A percentile compares a stretch with the other conserved stretches of the same genome.
phyloP scores from a whole-genome alignment of 37 sponge, comb jelly and placozoan species.

The Beroe ovata region DNA sequence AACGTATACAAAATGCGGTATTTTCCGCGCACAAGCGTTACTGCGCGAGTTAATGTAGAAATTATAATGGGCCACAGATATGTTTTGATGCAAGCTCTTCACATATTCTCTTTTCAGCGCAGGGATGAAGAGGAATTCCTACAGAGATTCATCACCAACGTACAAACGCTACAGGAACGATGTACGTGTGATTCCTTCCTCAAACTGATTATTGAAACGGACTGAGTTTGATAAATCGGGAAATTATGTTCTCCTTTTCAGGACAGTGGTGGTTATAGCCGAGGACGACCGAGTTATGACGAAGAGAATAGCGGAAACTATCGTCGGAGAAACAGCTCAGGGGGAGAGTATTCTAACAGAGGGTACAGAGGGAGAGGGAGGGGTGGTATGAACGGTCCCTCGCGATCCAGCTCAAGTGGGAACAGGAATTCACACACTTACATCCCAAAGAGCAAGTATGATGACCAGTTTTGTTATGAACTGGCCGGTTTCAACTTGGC shows the following conservation, averaged over 20 bases:
- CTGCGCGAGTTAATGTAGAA: not conserved
- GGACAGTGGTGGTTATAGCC: constrained; percentile 40
- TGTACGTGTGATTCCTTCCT: not conserved
- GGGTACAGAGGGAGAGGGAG: constrained; percentile 32
- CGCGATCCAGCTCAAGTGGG: not conserved
- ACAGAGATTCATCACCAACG: constrained; percentile 9
- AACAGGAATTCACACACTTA: constrained; percentile 16
- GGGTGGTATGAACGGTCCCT: not conserved
- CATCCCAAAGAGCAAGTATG: constrained; percentile 41
- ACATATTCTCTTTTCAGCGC: not conserved
- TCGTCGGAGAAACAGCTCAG: constrained; percentile 2
- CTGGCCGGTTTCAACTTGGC: constrained; percentile 46
- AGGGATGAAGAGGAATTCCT: not conserved
- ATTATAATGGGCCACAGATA: no score
- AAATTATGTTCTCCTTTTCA: no score
- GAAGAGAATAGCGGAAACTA: not conserved
- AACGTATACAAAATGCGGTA: constrained; percentile 1
- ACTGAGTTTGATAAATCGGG: no score
- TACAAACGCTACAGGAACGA: constrained; percentile 39
- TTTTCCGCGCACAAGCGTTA: constrained; percentile 10
- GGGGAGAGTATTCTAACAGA: constrained; percentile 7
- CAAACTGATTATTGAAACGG: no score
- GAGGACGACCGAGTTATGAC: constrained; percentile 17
- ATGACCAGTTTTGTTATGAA: constrained; percentile 50
- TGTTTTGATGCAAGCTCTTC: no score